A percentile compares a stretch with the other conserved stretches of the same genome.
Evolutionary conservation across 2,888 invertebrate genomes (phyloP).

Genomic region (Amorpha juglandis): DNA sequence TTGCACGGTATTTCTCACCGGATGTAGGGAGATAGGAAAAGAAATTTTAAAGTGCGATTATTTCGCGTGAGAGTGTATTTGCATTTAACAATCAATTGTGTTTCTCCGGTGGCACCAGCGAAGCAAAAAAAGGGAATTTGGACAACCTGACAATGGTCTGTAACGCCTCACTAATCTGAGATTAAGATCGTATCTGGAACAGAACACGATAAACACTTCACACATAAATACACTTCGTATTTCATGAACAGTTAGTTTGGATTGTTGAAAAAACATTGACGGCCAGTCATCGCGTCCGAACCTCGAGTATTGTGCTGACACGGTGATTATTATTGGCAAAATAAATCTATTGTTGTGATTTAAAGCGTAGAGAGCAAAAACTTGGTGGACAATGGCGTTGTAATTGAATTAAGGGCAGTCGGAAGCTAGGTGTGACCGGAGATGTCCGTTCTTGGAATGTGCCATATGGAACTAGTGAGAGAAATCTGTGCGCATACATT

Average conservation of each 20-base stretch:
- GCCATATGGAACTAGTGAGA: constrained; percentile 1
- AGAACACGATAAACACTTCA: constrained; percentile 75
- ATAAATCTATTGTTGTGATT: constrained; percentile 70
- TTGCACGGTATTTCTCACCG: constrained; percentile 43
- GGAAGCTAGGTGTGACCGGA: constrained; percentile 45
- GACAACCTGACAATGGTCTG: constrained; percentile 67
- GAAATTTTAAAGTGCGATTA: constrained; percentile 50
- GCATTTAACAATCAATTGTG: constrained; percentile 60
- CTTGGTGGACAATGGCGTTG: constrained; percentile 58
- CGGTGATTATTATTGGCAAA: constrained; percentile 82
- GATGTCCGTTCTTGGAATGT: constrained; percentile 51
- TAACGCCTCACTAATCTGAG: constrained; percentile 70
- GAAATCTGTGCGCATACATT: not conserved
- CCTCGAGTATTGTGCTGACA: constrained; percentile 48
- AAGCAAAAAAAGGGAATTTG: constrained; percentile 49
- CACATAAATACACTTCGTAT: constrained; percentile 64
- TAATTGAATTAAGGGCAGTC: constrained; percentile 78
- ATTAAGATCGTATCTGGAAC: constrained; percentile 77
- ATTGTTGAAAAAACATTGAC: constrained; percentile 59
- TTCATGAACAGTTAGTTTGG: constrained; percentile 66
- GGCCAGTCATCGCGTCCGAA: constrained; percentile 54
- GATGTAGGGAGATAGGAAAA: constrained; percentile 53
- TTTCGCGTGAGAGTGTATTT: constrained; percentile 66
- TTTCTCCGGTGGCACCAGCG: constrained; percentile 70
- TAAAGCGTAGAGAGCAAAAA: constrained; percentile 68